phyloP scores from a whole-genome alignment of 2,113 vertebrate species.

The Ceratotherium simum region DNA sequence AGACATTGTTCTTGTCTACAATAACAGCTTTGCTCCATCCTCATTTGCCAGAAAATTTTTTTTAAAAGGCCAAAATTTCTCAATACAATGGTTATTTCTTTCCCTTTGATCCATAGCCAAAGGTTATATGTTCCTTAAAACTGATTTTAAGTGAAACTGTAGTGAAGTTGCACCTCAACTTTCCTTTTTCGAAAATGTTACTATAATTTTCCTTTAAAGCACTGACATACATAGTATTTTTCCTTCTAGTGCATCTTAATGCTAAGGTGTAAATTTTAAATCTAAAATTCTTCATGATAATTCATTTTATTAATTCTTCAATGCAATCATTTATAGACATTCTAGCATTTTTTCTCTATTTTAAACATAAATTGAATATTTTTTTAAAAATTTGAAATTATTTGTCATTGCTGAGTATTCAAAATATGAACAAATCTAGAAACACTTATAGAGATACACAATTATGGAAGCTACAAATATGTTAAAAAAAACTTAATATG shows the following conservation, averaged over 20 bases:
- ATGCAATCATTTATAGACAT: neutral
- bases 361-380: neutral
- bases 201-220: neutral
- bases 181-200: neutral
- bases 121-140: neutral
- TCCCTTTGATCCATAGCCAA: constrained; percentile 3
- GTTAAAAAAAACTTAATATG: neutral
- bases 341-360: neutral
- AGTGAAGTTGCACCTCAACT: neutral
- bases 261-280: neutral
- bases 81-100: neutral
- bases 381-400: neutral
- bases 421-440: constrained; percentile 1
- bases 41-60: neutral
- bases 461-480: neutral
- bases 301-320: neutral
- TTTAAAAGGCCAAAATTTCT: neutral
- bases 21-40: neutral
- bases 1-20: neutral
- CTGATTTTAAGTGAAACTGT: neutral
- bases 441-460: neutral
- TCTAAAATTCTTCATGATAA: neutral
- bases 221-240: neutral
- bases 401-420: neutral
- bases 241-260: neutral